phyloP scores from a whole-genome alignment of 2,797 vertebrate species.

The Chaenodraco wilsoni region DNA sequence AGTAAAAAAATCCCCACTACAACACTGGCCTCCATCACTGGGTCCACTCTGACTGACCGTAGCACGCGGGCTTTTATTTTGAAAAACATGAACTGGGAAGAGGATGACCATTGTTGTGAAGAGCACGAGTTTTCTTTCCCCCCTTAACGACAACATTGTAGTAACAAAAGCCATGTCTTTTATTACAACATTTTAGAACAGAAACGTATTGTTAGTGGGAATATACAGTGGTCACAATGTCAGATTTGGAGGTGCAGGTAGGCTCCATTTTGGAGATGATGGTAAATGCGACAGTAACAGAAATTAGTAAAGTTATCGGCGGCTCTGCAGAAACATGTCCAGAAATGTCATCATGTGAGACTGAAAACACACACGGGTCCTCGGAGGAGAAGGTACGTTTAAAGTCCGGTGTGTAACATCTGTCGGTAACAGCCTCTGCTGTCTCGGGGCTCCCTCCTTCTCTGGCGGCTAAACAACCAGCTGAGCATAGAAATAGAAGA shows the following conservation, averaged over 20 bases:
- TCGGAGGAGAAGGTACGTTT: constrained; percentile 54
- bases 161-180: neutral
- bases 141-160: neutral
- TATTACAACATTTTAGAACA: accelerated
- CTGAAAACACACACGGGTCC: constrained; percentile 3
- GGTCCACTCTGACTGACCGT: neutral
- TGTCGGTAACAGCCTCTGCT: neutral
- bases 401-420: neutral
- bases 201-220: accelerated
- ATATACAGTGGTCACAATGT: constrained; percentile 43
- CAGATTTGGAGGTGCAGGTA: constrained; percentile 64
- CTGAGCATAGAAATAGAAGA: constrained; percentile 74
- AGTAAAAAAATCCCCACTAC: no score
- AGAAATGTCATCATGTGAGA: neutral
- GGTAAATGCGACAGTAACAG: constrained; percentile 63
- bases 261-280: constrained; percentile 74
- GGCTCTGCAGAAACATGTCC: constrained; percentile 9
- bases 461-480: constrained; percentile 29
- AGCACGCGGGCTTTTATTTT: constrained; percentile 52
- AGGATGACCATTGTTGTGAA: constrained; percentile 9
- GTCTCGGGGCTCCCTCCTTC: constrained; percentile 1
- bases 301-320: constrained; percentile 71
- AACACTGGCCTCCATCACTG: neutral
- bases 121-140: neutral
- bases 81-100: constrained; percentile 52